A percentile compares a stretch with the other conserved stretches of the same genome.
Evolutionary conservation across 2,888 invertebrate genomes (phyloP).

Genomic region (Sthenelais limicola): DNA sequence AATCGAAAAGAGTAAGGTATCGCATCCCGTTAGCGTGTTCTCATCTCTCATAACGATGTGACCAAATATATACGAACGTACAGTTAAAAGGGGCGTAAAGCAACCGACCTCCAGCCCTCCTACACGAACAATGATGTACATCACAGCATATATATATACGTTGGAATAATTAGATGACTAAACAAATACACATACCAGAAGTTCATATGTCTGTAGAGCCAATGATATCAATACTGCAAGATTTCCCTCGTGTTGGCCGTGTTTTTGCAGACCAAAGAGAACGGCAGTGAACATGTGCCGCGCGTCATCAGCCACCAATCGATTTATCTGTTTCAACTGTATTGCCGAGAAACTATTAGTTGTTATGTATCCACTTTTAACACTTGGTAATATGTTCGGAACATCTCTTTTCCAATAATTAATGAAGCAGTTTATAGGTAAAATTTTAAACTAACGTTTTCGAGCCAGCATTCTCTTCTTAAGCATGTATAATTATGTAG

Average conservation of each 20-base stretch:
- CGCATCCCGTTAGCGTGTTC: too few relatives aligned
- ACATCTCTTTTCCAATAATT: too few relatives aligned
- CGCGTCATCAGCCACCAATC: conserved; percentile 79
- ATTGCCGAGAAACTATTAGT: conserved; percentile 66
- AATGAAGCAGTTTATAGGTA: too few relatives aligned
- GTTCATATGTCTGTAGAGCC: conserved; percentile 89
- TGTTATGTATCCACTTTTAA: too few relatives aligned
- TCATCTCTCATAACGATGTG: too few relatives aligned
- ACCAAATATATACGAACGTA: too few relatives aligned
- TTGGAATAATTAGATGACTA: not conserved
- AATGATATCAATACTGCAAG: conserved; percentile 85
- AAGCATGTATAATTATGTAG: too few relatives aligned
- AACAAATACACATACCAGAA: conserved; percentile 65
- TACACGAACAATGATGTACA: not conserved
- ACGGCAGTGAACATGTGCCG: conserved; percentile 84
- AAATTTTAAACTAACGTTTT: too few relatives aligned
- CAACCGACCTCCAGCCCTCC: not conserved
- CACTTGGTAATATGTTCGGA: too few relatives aligned
- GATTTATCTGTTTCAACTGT: conserved; percentile 78
- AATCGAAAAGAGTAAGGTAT: too few relatives aligned
- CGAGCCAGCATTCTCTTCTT: too few relatives aligned
- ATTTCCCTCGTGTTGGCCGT: conserved; percentile 92
- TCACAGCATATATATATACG: not conserved
- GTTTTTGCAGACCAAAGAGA: conserved; percentile 84
- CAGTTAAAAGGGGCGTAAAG: too few relatives aligned